Evolutionary conservation across 2,797 vertebrate genomes (phyloP).

Genomic region (Macrochelys suwanniensis): DNA sequence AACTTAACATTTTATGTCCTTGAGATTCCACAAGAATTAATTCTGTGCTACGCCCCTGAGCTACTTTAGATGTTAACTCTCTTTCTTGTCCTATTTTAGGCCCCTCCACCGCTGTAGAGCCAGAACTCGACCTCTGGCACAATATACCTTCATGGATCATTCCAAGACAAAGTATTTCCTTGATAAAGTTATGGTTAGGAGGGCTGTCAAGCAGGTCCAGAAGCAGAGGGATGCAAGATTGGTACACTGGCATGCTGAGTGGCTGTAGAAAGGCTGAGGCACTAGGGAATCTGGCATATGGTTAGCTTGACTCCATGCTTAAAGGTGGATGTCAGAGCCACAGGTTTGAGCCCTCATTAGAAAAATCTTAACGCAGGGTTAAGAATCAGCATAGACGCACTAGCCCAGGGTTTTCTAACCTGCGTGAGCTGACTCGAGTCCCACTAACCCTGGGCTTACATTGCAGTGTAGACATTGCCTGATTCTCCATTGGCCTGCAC

Average conservation of each 20-base stretch:
- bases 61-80: background rate
- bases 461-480: background rate
- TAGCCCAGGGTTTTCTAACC: background rate
- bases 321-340: background rate
- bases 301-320: background rate
- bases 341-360: background rate
- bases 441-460: background rate
- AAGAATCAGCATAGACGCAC: background rate
- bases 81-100: background rate
- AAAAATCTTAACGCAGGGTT: background rate
- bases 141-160: background rate
- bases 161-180: background rate
- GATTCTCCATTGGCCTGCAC: background rate
- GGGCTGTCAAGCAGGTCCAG: background rate
- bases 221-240: too few species aligned
- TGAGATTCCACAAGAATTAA: background rate
- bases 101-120: background rate
- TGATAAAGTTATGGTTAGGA: background rate
- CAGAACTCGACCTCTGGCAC: background rate
- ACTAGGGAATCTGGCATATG: background rate
- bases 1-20: background rate
- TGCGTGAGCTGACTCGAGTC: background rate
- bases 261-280: background rate
- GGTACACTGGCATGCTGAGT: background rate
- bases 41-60: background rate